phyloP scores from a whole-genome alignment of 2,888 invertebrate genomes.

The Philopedon plagiatum region DNA sequence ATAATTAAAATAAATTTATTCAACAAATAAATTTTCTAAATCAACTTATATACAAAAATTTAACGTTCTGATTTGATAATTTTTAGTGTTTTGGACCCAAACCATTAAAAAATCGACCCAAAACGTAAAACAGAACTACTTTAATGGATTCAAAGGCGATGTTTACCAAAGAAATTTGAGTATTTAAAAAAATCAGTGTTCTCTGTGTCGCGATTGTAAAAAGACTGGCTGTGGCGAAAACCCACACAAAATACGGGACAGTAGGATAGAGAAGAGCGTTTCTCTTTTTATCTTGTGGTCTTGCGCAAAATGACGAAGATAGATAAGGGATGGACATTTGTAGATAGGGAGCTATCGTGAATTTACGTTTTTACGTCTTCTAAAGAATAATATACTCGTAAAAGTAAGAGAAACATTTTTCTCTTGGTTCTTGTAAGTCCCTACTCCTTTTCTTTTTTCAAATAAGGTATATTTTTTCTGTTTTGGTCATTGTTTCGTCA shows the following conservation, averaged over 20 bases:
- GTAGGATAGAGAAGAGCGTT: background rate
- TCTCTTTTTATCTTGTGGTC: background rate
- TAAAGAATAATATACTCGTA: too few species aligned
- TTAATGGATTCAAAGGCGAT: background rate
- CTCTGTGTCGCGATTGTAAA: conserved; percentile 9
- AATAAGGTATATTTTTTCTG: too few species aligned
- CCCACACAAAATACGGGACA: conserved; percentile 7
- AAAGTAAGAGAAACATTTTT: too few species aligned
- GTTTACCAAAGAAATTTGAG: background rate
- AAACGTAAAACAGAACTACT: background rate
- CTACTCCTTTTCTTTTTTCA: too few species aligned
- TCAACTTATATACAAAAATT: too few species aligned
- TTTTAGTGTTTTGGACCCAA: too few species aligned
- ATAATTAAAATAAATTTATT: too few species aligned
- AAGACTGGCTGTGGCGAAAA: background rate
- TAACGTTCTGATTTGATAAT: too few species aligned
- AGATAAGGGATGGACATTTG: conserved; percentile 8
- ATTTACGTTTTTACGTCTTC: too few species aligned
- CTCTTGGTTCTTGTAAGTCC: too few species aligned
- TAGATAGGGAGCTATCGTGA: background rate
- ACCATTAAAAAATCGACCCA: background rate
- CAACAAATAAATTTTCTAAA: too few species aligned
- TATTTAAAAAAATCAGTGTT: background rate
- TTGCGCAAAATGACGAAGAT: conserved; percentile 14
- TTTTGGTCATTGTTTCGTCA: too few species aligned